These are phyloP conservation scores for Physeter macrocephalus DNA, from an alignment of 2,113 vertebrate species.

Conservation along the genomic window DNA sequence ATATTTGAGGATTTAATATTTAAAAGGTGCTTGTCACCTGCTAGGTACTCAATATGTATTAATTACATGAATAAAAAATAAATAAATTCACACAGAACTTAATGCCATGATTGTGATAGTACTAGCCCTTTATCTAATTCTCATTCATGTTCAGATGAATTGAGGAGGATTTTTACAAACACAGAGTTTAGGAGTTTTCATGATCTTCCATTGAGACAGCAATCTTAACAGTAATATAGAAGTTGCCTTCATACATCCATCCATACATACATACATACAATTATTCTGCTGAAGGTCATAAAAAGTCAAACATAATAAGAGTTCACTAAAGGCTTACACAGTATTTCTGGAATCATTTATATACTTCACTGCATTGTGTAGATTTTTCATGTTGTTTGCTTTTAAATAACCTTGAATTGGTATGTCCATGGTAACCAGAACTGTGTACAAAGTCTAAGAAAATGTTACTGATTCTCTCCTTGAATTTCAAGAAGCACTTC, in stretches of 20 bases:
- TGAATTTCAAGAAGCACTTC: slow-evolving; percentile 47
- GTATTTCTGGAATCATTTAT: slow-evolving; percentile 31
- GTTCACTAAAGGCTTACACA: slow-evolving; percentile 19
- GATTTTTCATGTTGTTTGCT: slow-evolving; percentile 24
- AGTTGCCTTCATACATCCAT: background rate
- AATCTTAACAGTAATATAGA: background rate
- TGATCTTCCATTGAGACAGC: background rate
- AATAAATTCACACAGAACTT: background rate
- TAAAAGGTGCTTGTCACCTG: background rate
- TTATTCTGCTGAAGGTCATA: background rate
- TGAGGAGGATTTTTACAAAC: background rate
- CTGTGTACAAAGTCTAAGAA: slow-evolving; percentile 29
- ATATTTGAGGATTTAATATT: background rate
- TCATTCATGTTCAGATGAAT: background rate
- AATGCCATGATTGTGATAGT: background rate
- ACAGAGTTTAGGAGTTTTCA: background rate
- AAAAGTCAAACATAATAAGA: background rate
- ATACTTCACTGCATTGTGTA: slow-evolving; percentile 22
- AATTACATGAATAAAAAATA: background rate
- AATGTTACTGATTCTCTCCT: slow-evolving; percentile 24
- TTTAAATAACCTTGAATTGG: slow-evolving; percentile 70
- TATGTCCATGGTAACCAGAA: slow-evolving; percentile 73
- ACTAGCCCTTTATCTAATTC: background rate
- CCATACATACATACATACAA: background rate
- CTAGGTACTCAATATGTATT: background rate